These are phyloP conservation scores for Blastobasis lacticolella DNA, from an alignment of 2,888 invertebrate species.

Conservation along the genomic window DNA sequence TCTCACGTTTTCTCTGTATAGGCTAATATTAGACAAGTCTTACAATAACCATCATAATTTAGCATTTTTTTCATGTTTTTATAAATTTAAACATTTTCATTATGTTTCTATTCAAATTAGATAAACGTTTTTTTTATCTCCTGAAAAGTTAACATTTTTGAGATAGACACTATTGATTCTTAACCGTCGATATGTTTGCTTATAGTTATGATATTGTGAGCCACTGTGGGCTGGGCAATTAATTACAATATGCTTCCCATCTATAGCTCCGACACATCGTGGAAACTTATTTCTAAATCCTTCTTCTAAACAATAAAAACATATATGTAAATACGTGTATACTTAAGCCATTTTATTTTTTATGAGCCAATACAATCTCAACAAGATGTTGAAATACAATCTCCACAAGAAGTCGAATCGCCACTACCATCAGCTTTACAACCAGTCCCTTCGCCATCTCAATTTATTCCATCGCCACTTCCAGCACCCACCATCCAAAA, in stretches of 20 bases:
- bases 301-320: background rate
- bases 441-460: background rate
- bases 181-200: too few species aligned
- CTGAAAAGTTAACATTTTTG: too few species aligned
- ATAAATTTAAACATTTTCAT: too few species aligned
- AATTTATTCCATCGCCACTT: background rate
- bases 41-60: too few species aligned
- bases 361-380: background rate
- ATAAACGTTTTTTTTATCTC: too few species aligned
- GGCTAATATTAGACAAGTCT: too few species aligned
- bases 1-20: too few species aligned
- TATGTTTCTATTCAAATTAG: too few species aligned
- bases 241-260: slow-evolving; percentile 11
- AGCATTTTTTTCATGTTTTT: too few species aligned
- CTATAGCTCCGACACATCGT: slow-evolving; percentile 8
- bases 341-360: background rate
- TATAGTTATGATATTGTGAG: slow-evolving; percentile 7
- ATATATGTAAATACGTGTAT: background rate
- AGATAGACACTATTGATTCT: too few species aligned
- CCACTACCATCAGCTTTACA: background rate
- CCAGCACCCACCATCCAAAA: background rate
- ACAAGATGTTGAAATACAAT: background rate
- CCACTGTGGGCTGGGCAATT: slow-evolving; percentile 8
- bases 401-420: background rate
- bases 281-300: slow-evolving; percentile 5